Base-by-base conservation (phyloP, 2,797 vertebrate species). In the Crocodylus rhombifer region DNA sequence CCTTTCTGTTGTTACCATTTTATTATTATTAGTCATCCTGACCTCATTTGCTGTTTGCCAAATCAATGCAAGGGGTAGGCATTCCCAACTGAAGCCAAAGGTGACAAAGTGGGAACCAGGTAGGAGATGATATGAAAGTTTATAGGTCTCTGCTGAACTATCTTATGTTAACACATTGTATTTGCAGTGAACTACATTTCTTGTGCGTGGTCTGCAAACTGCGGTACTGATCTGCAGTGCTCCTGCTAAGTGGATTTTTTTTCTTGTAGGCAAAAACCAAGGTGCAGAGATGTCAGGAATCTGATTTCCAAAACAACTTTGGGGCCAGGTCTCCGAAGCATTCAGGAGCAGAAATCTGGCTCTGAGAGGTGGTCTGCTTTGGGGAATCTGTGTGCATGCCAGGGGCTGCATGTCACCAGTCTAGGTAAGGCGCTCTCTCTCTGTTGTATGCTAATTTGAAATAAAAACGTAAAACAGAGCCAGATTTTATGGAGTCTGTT, bases 41-140 rank as follows among this genome's bases (percentile, higher is more conserved):
- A 71, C 93, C 83, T 93, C 83, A 88, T 96, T 92, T 79, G 92
- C 85, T 81, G 88, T 79, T 90, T 95, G 86, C 86, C 78, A 86
- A 94, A 96, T 95, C 96, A 96, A 91, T 95, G 95, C 90, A 2
- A 57, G 81, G 83, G 90, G 94, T 96, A 86, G 90, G 83, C 87
- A 77, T 95, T 93, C 83, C 91, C 92, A 89, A 95, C 58, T 91
- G 91, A 74, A 0, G 0, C 84, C 23, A 83, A 87, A 87, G 80
- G 10, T 42, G 69, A 87, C 85, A 51, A 51, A 51, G 42, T 51
- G 42, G 42, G 42, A 51, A 51, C 42, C 42, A 6, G 42, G 42
- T 51, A 51, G 42, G 9, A 10, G 42, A 61, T 79, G 63, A 92
- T 74, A 78, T 86, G 90, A 88, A 93, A 90, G 77, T 1, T 0